A percentile compares a stretch with the other conserved stretches of the same genome.
phyloP scores from a whole-genome alignment of 2,888 invertebrate genomes.

The Timandra comae region DNA sequence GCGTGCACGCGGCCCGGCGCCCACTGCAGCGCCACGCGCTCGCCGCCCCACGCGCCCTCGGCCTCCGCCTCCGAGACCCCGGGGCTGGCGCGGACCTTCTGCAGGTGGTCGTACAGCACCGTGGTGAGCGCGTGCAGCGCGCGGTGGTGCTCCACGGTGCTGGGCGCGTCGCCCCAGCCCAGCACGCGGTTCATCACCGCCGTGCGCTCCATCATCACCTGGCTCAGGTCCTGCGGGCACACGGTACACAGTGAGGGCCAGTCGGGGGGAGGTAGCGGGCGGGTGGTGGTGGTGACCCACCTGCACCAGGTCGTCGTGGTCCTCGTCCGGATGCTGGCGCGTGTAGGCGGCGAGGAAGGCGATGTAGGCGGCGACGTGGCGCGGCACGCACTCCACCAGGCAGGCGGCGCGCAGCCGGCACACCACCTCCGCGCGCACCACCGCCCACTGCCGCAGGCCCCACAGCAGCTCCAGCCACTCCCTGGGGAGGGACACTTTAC shows the following conservation, averaged over 20 bases:
- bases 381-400: conserved; percentile 92
- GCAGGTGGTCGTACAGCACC: conserved; percentile 85
- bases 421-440: conserved; percentile 82
- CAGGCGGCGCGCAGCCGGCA: conserved; percentile 89
- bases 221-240: conserved; percentile 83
- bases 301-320: conserved; percentile 53
- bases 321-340: conserved; percentile 29
- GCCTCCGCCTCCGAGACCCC: conserved; percentile 11
- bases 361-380: conserved; percentile 88
- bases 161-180: conserved; percentile 68
- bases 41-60: conserved; percentile 65
- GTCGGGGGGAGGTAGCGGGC: too few species aligned
- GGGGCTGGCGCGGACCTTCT: too few species aligned
- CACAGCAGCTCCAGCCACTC: conserved; percentile 76
- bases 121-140: conserved; percentile 81
- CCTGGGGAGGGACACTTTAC: too few species aligned
- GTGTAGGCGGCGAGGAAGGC: conserved; percentile 88
- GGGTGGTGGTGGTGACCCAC: too few species aligned
- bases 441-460: conserved; percentile 86
- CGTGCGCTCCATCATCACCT: conserved; percentile 92
- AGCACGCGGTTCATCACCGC: conserved; percentile 90
- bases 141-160: conserved; percentile 55
- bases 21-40: conserved; percentile 88
- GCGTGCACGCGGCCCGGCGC: conserved; percentile 81
- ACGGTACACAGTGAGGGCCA: background rate